These are phyloP conservation scores for Tiliqua scincoides DNA, from an alignment of 2,113 vertebrate species.

Conservation along the genomic window DNA sequence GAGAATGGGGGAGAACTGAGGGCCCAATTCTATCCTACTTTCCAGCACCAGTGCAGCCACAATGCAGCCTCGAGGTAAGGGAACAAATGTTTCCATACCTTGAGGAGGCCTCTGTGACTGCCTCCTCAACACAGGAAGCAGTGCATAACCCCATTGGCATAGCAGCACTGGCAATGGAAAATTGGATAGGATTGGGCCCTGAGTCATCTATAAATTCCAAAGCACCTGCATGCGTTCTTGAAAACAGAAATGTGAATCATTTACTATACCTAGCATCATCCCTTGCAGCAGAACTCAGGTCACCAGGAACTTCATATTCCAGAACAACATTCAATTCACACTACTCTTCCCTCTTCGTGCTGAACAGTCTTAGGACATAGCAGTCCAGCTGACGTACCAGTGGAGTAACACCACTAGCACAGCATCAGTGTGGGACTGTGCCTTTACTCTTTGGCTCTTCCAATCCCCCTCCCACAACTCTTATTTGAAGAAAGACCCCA, in stretches of 20 bases:
- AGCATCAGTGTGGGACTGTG: too few relatives aligned
- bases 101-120: too few relatives aligned
- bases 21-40: too few relatives aligned
- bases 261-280: background rate
- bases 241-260: conserved; percentile 26
- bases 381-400: background rate
- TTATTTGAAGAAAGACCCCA: background rate
- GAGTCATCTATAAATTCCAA: conserved; percentile 29
- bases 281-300: background rate
- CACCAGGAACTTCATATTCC: conserved; percentile 8
- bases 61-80: too few relatives aligned
- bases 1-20: conserved; percentile 24
- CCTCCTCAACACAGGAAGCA: too few relatives aligned
- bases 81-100: too few relatives aligned
- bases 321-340: background rate
- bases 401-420: background rate
- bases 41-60: too few relatives aligned
- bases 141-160: too few relatives aligned
- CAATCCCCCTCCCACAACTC: background rate
- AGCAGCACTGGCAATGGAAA: too few relatives aligned
- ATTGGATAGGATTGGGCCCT: too few relatives aligned
- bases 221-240: background rate
- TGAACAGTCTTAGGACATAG: too few relatives aligned
- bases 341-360: background rate
- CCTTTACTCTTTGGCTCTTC: too few relatives aligned